Conservation (phyloP, 2,797 vertebrate species). For the Synaphobranchus kaupii region DNA sequence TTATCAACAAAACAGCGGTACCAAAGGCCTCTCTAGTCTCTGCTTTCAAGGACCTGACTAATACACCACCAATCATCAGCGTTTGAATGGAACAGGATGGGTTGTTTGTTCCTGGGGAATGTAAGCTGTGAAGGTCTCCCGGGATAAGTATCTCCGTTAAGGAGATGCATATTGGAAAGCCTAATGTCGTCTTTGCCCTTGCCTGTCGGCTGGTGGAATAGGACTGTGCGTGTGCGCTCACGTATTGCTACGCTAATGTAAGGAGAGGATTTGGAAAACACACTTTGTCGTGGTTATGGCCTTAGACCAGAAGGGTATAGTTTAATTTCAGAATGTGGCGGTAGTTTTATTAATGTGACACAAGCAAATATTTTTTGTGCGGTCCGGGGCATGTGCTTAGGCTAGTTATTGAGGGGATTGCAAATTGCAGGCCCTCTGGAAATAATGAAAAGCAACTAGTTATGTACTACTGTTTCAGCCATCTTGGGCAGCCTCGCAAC, state of each 20-base stretch:
- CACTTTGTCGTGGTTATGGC: background rate
- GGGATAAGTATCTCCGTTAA: background rate
- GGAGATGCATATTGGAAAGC: background rate
- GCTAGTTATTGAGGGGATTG: too few relatives aligned
- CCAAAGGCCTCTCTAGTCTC: background rate
- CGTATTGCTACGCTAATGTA: background rate
- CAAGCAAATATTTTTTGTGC: too few relatives aligned
- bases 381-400: too few relatives aligned
- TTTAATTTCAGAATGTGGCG: background rate
- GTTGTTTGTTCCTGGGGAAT: background rate
- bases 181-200: background rate
- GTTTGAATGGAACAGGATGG: background rate
- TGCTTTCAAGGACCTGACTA: background rate
- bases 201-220: background rate
- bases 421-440: too few relatives aligned
- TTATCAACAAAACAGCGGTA: background rate
- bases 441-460: too few relatives aligned
- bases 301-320: background rate
- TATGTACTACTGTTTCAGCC: too few relatives aligned
- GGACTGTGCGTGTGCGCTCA: background rate
- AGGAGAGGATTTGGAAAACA: background rate
- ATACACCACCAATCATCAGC: background rate
- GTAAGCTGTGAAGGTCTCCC: background rate
- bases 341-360: background rate
- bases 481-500: too few relatives aligned